These are phyloP conservation scores for Acrocephalus kingi DNA, from an alignment of 2,113 vertebrate species.

Conservation along the genomic window DNA sequence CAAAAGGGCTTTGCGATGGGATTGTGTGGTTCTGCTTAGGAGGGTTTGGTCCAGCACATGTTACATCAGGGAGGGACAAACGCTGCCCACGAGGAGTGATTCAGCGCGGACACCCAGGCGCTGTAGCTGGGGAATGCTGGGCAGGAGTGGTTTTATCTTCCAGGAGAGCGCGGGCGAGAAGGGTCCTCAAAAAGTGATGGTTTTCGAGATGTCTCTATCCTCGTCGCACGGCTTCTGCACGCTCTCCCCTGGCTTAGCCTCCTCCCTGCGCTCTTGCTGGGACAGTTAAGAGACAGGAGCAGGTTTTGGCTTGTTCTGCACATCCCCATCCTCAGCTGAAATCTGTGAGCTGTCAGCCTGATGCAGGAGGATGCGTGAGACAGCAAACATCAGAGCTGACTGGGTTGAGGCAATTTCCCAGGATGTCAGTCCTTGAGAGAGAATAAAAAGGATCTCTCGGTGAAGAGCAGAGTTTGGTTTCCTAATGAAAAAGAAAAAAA, in stretches of 20 bases:
- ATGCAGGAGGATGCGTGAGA: background rate
- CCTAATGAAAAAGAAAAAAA: slow-evolving; percentile 10
- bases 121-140: background rate
- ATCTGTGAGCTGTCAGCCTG: slow-evolving; percentile 53
- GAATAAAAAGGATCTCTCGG: background rate
- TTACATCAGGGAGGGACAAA: background rate
- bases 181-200: background rate
- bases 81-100: fast-evolving
- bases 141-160: background rate
- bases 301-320: slow-evolving; percentile 21
- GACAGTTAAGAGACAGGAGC: background rate
- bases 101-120: fast-evolving
- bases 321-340: background rate
- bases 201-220: background rate
- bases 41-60: background rate
- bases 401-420: slow-evolving; percentile 48
- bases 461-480: slow-evolving; percentile 7
- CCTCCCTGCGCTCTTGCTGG: background rate
- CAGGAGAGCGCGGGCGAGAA: slow-evolving; percentile 8
- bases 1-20: background rate
- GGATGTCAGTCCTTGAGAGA: slow-evolving; percentile 24
- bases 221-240: fast-evolving
- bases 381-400: slow-evolving; percentile 63
- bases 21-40: background rate
- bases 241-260: background rate